A percentile compares a stretch with the other conserved stretches of the same genome.
phyloP scores from a whole-genome alignment of 1,140 invertebrate species.

The Atopsyche davidsoni region DNA sequence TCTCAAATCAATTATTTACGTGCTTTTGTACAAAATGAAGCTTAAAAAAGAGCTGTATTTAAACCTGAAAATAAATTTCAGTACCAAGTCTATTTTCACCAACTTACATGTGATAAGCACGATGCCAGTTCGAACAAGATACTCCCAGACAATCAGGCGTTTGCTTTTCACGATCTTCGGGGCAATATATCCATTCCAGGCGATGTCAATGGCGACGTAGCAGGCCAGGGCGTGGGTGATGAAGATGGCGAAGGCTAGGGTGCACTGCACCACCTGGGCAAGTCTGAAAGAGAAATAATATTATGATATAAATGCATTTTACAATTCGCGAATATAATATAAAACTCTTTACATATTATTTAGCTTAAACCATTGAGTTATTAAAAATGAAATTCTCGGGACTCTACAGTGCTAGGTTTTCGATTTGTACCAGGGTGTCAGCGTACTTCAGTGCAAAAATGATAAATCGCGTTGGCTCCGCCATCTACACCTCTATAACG shows the following conservation, averaged over 20 bases:
- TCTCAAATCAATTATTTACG: not conserved
- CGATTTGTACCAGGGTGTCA: no score
- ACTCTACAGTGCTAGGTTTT: not conserved
- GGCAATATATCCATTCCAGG: constrained; percentile 58
- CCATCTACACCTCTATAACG: no score
- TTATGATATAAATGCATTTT: not conserved
- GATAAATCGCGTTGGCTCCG: no score
- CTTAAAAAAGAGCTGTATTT: no score
- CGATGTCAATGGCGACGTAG: constrained; percentile 84
- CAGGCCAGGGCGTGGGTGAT: constrained; percentile 80
- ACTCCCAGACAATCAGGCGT: constrained; percentile 40
- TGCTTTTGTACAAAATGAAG: not conserved
- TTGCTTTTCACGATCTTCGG: constrained; percentile 32
- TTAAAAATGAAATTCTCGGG: not conserved
- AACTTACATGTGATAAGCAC: constrained; percentile 46
- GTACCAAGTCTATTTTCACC: not conserved
- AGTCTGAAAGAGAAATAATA: constrained; percentile 48
- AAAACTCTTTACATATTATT: no score
- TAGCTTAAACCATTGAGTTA: not conserved
- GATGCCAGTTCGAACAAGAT: constrained; percentile 38
- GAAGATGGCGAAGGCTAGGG: constrained; percentile 75
- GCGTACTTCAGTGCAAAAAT: no score
- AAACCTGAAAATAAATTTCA: no score
- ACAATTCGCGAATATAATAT: no score
- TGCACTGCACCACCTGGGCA: constrained; percentile 66